Conservation (phyloP, 2,113 vertebrate species). For the Cryptomyrus ogoouensis region DNA sequence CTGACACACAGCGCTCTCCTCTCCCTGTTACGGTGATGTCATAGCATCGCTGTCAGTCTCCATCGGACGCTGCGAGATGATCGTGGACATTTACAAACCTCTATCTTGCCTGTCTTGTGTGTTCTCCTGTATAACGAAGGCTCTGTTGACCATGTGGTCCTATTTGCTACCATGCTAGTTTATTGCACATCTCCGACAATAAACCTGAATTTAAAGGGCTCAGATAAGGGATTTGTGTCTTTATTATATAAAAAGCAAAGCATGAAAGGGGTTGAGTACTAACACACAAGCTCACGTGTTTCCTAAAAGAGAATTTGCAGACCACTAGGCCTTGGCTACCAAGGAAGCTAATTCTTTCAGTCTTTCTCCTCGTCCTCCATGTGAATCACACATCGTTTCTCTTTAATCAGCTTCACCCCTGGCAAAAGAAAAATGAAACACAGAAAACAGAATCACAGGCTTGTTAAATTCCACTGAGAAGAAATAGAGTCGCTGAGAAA, state of each 20-base stretch:
- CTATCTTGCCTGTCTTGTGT: neutral
- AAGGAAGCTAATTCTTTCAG: constrained; percentile 42
- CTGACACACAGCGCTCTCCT: neutral
- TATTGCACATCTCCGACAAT: constrained; percentile 67
- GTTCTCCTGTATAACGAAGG: neutral
- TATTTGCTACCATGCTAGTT: constrained; percentile 11
- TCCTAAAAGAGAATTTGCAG: neutral
- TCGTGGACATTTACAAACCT: neutral
- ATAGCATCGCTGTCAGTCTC: neutral
- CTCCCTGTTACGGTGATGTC: neutral
- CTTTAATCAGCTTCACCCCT: constrained; percentile 64
- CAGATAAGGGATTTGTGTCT: constrained; percentile 60
- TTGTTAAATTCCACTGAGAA: neutral
- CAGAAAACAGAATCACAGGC: neutral
- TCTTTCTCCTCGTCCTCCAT: constrained; percentile 82
- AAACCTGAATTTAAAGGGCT: constrained; percentile 72
- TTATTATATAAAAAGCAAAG: constrained; percentile 28
- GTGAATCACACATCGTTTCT: constrained; percentile 65
- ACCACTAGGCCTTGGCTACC: constrained; percentile 14
- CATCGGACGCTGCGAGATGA: neutral
- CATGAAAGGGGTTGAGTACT: neutral
- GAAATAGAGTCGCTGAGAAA: neutral
- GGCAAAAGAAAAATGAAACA: constrained; percentile 20
- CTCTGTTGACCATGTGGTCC: neutral
- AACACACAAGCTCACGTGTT: neutral